Percentiles rank a stretch among this genome's conserved stretches.
phyloP scores from a whole-genome alignment of 2,888 invertebrate species.

The Athalia rosae region DNA sequence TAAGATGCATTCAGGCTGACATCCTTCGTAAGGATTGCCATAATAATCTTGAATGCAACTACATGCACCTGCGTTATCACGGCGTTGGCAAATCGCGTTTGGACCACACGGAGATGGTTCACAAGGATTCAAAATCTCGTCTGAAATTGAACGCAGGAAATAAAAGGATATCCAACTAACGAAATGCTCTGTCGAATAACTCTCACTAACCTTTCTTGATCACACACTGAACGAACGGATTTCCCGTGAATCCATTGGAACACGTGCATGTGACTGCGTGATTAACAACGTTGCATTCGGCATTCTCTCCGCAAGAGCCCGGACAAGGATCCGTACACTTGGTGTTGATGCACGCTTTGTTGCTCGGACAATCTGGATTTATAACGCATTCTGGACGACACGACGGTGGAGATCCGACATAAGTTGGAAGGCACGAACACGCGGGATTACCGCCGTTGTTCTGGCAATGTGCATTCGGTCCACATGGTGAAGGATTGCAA shows the following conservation, averaged over 20 bases:
- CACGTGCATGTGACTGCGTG: slow-evolving; percentile 90
- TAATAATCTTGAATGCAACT: slow-evolving; percentile 87
- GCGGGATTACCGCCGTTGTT: slow-evolving; percentile 80
- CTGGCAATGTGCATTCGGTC: slow-evolving; percentile 86
- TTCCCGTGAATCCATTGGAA: slow-evolving; percentile 84
- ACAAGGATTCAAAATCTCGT: slow-evolving; percentile 82
- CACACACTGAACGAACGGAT: slow-evolving; percentile 88
- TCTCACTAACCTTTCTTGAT: slow-evolving; percentile 75
- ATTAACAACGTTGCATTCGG: slow-evolving; percentile 86
- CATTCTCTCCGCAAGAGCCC: slow-evolving; percentile 86
- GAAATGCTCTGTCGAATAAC: not conserved
- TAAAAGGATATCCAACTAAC: not conserved
- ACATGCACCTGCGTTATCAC: slow-evolving; percentile 87
- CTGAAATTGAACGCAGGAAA: slow-evolving; percentile 68
- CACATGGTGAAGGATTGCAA: slow-evolving; percentile 88
- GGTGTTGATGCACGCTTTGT: slow-evolving; percentile 86
- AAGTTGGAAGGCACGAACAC: slow-evolving; percentile 86
- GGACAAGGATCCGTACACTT: slow-evolving; percentile 90
- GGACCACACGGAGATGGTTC: slow-evolving; percentile 92
- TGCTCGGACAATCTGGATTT: slow-evolving; percentile 86
- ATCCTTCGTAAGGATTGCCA: slow-evolving; percentile 91
- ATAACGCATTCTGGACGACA: slow-evolving; percentile 90
- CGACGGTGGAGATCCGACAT: slow-evolving; percentile 86
- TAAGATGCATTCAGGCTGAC: slow-evolving; percentile 90
- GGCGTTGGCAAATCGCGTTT: slow-evolving; percentile 86